phyloP scores from a whole-genome alignment of 2,797 vertebrate genomes.

The Leptodactylus fallax region DNA sequence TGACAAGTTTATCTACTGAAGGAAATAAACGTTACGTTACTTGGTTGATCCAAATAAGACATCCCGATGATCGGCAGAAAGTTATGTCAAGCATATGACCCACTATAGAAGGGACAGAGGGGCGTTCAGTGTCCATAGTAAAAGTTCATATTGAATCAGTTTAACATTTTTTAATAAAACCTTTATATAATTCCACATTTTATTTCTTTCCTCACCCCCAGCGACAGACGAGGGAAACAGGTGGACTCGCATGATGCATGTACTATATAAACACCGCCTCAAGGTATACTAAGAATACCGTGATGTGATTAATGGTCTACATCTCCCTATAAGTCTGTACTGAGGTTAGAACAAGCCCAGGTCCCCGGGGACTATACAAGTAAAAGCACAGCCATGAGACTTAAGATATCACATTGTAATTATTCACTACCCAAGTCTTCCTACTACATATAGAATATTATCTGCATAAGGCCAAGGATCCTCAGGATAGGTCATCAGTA shows the following conservation, averaged over 20 bases:
- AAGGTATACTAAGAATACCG: not conserved
- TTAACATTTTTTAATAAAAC: not conserved
- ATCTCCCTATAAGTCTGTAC: not conserved
- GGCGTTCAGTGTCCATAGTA: too few species aligned
- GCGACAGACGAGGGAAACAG: not conserved
- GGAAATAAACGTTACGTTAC: too few species aligned
- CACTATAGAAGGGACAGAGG: too few species aligned
- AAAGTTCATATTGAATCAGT: too few species aligned
- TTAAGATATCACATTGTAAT: not conserved
- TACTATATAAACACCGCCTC: not conserved
- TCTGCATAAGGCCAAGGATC: too few species aligned
- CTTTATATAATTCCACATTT: not conserved
- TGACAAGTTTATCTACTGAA: too few species aligned
- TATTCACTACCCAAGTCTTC: too few species aligned
- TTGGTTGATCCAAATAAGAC: too few species aligned
- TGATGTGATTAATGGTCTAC: not conserved
- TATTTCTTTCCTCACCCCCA: not conserved
- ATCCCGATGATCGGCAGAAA: too few species aligned
- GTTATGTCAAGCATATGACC: too few species aligned
- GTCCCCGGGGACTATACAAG: not conserved
- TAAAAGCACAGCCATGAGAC: not conserved
- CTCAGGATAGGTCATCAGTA: too few species aligned
- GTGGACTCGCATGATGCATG: not conserved
- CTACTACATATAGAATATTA: too few species aligned
- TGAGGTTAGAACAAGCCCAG: not conserved